Evolutionary conservation across 2,113 vertebrate species (phyloP), one percentile per base, ranked within the genome.

Genomic region (Tachysurus fulvidraco): DNA sequence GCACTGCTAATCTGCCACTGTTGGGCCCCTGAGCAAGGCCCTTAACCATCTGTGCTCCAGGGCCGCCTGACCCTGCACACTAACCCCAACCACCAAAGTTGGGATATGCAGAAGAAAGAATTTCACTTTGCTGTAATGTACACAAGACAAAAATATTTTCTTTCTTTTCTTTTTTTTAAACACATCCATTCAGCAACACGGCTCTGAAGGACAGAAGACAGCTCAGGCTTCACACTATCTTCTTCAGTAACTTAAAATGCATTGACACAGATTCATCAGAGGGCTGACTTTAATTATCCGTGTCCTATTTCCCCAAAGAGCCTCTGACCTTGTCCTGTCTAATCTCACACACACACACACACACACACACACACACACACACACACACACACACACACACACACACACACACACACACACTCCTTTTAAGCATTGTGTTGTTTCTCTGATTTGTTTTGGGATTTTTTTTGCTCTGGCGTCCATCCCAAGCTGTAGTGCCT

Each of bases 281-380:
- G 52, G 79, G 71, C 79, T 86, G 87, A 57, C 78, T 86, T 89
- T 89, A 85, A 88, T 89, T 89, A 89, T 94, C 94, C 93, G 92
- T 91, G 90, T 89, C 64, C 46, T 87, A 46, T 60, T 90, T 89
- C 86, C 78, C 87, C 36, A 88, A 89, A 88, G 93, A 91, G 91
- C 88, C 1, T 92, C 92, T 95, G 93, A 94, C 94, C 94, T 95
- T 95, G 93, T 89, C 89, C 90, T 90, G 89, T 90, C 93, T 92
- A 93, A 82, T 59, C 62, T 79, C 54, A n/a, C 78, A 59, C 16
- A 80, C 55, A 50, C 46, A 50, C 46, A 50, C 46, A 50, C 46
- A 50, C 46, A 59, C 55, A 59, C 54, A n/a, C 78, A 59, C 16
- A 80, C 55, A 50, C 46, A 50, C 46, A 50, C 46, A 50, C 46